Evolutionary conservation across 2,888 invertebrate species (phyloP), one percentile per base, ranked within the genome.

Genomic region (Meghimatium bilineatum): DNA sequence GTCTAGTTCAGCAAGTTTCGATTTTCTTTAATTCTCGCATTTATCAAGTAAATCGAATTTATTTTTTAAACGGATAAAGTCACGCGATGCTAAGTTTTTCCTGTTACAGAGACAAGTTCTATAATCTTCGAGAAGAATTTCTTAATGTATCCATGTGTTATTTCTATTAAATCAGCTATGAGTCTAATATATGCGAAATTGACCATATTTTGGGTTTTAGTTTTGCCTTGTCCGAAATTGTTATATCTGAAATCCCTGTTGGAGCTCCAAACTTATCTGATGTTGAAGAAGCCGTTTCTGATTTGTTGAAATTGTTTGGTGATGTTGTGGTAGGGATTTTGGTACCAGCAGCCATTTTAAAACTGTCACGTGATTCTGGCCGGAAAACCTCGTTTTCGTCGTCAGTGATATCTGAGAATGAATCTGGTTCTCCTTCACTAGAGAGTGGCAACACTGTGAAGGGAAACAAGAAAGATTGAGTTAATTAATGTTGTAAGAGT

Each of bases 121-220:
- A n/a, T n/a, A n/a, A n/a, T n/a, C n/a, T n/a, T n/a, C n/a, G n/a
- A n/a, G n/a, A n/a, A n/a, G n/a, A n/a, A n/a, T n/a, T n/a, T n/a
- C n/a, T n/a, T n/a, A n/a, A n/a, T n/a, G n/a, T n/a, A n/a, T n/a
- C n/a, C n/a, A n/a, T n/a, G n/a, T n/a, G n/a, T n/a, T n/a, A n/a
- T n/a, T 44, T 8, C 5, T 44, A 26, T 34, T 32, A 36, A 63
- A 23, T 26, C 32, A 1, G 49, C 77, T 77, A 83, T 23, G 78
- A 78, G 44, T 83, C 83, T 71, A 83, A 72, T 44, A 83, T 83
- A 34, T 83, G 78, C 14, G 83, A 83, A 63, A 83, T 83, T 6
- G 83, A 83, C 83, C 83, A 83, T 63, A 83, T 83, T 49, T 83
- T 83, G 44, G 83, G 83, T 56, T 83, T 83, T 5, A 77, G 72